Percentiles rank a stretch among this genome's conserved stretches.
Conservation (phyloP, 1,140 invertebrate genomes). For the Zaprionus camerounensis region DNA sequence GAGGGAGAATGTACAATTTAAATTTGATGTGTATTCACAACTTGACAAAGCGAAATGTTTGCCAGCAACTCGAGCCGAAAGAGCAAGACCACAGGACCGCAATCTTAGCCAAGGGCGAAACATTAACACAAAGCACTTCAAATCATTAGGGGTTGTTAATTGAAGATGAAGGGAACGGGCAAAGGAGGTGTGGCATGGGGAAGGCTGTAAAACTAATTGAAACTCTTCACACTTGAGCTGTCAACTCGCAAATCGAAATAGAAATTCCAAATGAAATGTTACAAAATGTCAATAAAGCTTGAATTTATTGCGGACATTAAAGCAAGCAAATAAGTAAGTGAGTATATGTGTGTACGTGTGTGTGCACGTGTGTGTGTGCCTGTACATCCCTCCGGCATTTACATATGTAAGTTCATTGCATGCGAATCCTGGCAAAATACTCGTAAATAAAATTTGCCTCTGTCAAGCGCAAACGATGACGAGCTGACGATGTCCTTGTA, state of each 20-base stretch:
- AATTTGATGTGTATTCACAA: too few species aligned
- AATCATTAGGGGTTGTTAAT: constrained; percentile 22
- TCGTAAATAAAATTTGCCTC: constrained; percentile 56
- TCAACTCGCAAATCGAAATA: constrained; percentile 6
- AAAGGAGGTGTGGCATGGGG: not conserved
- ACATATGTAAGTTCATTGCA: constrained; percentile 33
- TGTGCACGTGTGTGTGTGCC: constrained; percentile 5
- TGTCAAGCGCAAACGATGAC: constrained; percentile 64
- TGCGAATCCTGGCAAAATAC: constrained; percentile 35
- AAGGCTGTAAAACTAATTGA: constrained; percentile 25
- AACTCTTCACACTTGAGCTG: constrained; percentile 32
- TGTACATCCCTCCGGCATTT: constrained; percentile 31
- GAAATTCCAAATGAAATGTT: constrained; percentile 14
- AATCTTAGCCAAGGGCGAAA: not conserved
- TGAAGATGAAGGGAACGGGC: not conserved
- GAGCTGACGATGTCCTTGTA: constrained; percentile 77
- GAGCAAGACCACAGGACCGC: not conserved
- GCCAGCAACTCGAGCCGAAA: not conserved
- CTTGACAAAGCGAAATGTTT: not conserved
- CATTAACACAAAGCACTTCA: constrained; percentile 11
- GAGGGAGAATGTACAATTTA: too few species aligned
- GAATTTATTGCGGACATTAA: constrained; percentile 19
- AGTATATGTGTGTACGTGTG: not conserved
- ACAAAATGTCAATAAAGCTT: constrained; percentile 35
- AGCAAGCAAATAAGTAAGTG: not conserved